Evolutionary conservation across 2,797 vertebrate genomes (phyloP), one percentile per base, ranked within the genome.

Genomic region (Cebuella pygmaea): DNA sequence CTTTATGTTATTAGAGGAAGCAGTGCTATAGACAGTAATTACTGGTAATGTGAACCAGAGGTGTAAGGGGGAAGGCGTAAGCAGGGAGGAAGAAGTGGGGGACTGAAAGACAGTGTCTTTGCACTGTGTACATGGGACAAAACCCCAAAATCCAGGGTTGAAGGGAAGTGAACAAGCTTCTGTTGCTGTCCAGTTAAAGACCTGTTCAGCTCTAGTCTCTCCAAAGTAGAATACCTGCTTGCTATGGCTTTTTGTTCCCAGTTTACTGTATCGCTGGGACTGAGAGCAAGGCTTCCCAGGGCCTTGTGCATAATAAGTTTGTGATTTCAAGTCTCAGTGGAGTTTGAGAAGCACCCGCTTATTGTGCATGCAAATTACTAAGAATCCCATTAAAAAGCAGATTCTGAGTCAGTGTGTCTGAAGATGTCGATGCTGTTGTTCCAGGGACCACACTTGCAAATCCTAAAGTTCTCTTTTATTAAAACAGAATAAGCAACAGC

Each of bases 361-460:
- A 20, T n/a, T 50, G 52, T 20, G n/a, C 20, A 22, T 30, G 30
- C 17, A 36, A 5, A 55, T 86, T 61, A n/a, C 6, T 22, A 36
- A 78, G 8, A 48, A 20, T 15, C 22, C 61, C 80, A 10, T 44
- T 50, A 33, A 79, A 78, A 75, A 12, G 17, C 15, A 55, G 26
- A 12, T 41, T 82, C 30, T 14, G 14, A 24, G 0, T 17, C 67
- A 4, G 14, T 24, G 0, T 7, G 5, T 46, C 26, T 2, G 36
- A 52, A 3, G 27, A 4, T 5, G 2, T 30, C 0, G 0, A 6
- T 0, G 17, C 61, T 67, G 48, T 22, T 26, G 1, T 30, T 22
- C 7, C 84, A 79, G 70, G 88, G 14, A 50, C n/a, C 64, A 15
- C 11, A 27, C 14, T 15, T 13, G 8, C 11, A 74, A 55, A 72